These are phyloP conservation scores for Heptranchias perlo DNA, from an alignment of 2,113 vertebrate genomes.

Conservation along the genomic window DNA sequence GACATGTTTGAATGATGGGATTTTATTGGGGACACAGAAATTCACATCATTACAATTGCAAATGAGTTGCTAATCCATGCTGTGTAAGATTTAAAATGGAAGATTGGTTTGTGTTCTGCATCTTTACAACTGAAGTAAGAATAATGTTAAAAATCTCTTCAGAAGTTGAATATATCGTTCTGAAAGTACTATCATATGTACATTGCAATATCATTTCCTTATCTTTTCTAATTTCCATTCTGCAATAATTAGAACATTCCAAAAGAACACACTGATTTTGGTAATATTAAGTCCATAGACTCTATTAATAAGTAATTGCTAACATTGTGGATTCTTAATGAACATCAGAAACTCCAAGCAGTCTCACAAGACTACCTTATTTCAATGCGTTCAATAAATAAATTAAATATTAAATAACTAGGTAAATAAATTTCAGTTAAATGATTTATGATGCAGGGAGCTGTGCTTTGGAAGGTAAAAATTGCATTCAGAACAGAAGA, in stretches of 20 bases:
- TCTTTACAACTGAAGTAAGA: neutral
- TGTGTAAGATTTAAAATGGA: neutral
- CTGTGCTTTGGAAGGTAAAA: slow-evolving; percentile 1
- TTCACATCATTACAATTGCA: slow-evolving; percentile 19
- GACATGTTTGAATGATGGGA: neutral
- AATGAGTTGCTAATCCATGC: slow-evolving; percentile 2
- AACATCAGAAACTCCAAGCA: neutral
- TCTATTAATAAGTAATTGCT: slow-evolving; percentile 30
- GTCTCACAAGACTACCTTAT: slow-evolving; percentile 13
- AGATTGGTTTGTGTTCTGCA: neutral
- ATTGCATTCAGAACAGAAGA: slow-evolving; percentile 24
- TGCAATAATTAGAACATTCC: neutral
- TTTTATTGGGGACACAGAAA: neutral
- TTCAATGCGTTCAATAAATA: slow-evolving; percentile 34
- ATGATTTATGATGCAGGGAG: slow-evolving; percentile 32
- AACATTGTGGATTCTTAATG: slow-evolving; percentile 23
- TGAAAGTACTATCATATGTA: slow-evolving; percentile 8
- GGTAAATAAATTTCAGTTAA: slow-evolving; percentile 37
- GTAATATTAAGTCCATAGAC: slow-evolving; percentile 6
- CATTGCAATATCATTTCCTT: neutral
- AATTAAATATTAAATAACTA: slow-evolving; percentile 35
- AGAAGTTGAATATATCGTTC: neutral
- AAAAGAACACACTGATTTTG: neutral
- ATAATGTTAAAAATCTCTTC: slow-evolving; percentile 16
- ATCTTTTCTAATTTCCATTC: neutral